These are phyloP conservation scores for Colinus virginianus DNA, from an alignment of 2,113 vertebrate species.

Conservation along the genomic window DNA sequence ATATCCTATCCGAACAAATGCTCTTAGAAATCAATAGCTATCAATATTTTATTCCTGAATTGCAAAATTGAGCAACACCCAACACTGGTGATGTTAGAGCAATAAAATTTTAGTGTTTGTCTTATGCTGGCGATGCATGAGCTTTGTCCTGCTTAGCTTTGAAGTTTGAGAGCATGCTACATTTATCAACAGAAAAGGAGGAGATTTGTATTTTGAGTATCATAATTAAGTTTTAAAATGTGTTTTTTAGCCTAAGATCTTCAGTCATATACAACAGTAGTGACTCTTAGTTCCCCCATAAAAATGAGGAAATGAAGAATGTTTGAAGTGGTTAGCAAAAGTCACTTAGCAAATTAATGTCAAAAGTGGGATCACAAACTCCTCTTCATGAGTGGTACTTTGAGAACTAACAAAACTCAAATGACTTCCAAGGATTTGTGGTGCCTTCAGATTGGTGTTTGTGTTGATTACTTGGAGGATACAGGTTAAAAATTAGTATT, in stretches of 20 bases:
- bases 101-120: not conserved
- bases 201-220: not conserved
- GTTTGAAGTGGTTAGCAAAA: not conserved
- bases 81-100: not conserved
- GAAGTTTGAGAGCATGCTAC: not conserved
- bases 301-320: not conserved
- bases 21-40: not conserved
- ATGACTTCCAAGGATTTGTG: not conserved
- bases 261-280: not conserved
- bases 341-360: not conserved
- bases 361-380: not conserved
- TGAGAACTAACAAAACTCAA: not conserved
- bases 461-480: not conserved
- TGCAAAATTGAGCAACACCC: not conserved
- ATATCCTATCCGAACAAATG: not conserved
- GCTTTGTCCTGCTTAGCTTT: not conserved
- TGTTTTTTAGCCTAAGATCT: not conserved
- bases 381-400: not conserved
- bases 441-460: not conserved
- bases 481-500: not conserved
- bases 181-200: not conserved
- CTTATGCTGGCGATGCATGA: not conserved
- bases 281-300: not conserved
- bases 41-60: conserved; percentile 1
- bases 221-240: not conserved